These are phyloP conservation scores for Dasyprocta punctata DNA, from an alignment of 2,113 vertebrate genomes.

Conservation along the genomic window DNA sequence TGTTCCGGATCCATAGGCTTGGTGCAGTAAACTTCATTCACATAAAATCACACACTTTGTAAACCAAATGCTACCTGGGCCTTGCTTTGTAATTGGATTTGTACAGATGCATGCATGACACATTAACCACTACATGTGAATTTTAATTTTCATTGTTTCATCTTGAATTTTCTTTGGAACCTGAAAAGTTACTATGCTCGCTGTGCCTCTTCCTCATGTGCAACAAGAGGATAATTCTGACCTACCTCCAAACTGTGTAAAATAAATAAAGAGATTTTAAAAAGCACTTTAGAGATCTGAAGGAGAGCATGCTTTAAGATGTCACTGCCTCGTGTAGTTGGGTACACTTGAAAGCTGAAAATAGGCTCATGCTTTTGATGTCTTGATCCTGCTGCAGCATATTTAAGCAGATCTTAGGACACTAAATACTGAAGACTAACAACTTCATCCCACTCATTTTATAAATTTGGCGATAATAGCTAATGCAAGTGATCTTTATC, in stretches of 20 bases:
- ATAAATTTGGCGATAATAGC: slow-evolving; percentile 20
- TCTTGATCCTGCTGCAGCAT: neutral
- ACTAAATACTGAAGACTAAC: neutral
- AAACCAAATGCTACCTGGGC: neutral
- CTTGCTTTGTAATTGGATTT: neutral
- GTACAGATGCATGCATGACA: neutral
- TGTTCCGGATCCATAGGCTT: neutral
- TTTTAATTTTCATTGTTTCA: neutral
- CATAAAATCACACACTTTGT: slow-evolving; percentile 10
- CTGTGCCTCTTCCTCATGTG: slow-evolving; percentile 60
- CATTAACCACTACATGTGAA: neutral
- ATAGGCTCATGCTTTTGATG: neutral
- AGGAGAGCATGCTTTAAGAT: slow-evolving; percentile 41
- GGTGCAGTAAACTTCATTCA: neutral
- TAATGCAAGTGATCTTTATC: neutral
- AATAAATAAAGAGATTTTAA: neutral
- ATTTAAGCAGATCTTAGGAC: neutral
- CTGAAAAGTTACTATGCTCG: neutral
- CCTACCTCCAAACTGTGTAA: slow-evolving; percentile 58
- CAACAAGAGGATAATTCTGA: slow-evolving; percentile 57
- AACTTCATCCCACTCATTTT: neutral
- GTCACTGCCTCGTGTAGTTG: slow-evolving; percentile 15
- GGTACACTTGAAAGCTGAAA: slow-evolving; percentile 4
- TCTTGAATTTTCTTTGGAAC: neutral
- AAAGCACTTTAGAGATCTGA: slow-evolving; percentile 58